Base-by-base conservation (phyloP, 2,113 vertebrate species). In the Caranx ignobilis region DNA sequence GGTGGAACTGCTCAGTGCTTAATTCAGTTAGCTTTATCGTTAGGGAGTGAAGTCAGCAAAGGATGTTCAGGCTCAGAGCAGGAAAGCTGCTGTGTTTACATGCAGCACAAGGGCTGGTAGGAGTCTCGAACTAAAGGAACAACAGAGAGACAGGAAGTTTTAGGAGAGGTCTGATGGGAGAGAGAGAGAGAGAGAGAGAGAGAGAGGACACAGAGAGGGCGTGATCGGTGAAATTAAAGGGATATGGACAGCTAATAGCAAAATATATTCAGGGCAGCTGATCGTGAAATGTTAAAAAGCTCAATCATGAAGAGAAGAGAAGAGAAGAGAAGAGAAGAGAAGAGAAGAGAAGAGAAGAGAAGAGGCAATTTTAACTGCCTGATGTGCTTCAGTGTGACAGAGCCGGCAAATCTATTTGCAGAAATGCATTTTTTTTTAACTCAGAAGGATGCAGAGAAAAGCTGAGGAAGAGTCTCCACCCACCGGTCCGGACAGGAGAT, bases 21-120 rank as follows among this genome's bases (percentile, higher is more conserved):
- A 72, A n/a, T 88, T 83, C 85, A 79, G 66, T 83, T 81, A 69
- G 68, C 74, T 84, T 74, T 73, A 68, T 87, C n/a, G 11, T 50
- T 35, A 26, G 56, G 45, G 9, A 77, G 76, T 71, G 55, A 73
- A 76, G 64, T 67, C 52, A 56, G 7, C 26, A 7, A 0, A 69
- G 72, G 37, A 71, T 60, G 35, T 75, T 66, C 52, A 60, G 65
- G 37, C 16, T 81, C 43, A 1, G 34, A 26, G 35, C 31, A 5
- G 26, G 10, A 18, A 68, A 56, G 11, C 56, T 41, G 43, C 3
- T 0, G 50, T 67, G 62, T 70, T 71, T 79, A 62, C 83, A 37
- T 70, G 79, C n/a, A 34, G 32, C 39, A 55, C n/a, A 15, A 73
- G 11, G 18, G 31, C 21, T 15, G 3, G 16, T 43, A 64, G 16